Evolutionary conservation across 2,113 vertebrate species (phyloP).

Genomic region (Zootoca vivipara): DNA sequence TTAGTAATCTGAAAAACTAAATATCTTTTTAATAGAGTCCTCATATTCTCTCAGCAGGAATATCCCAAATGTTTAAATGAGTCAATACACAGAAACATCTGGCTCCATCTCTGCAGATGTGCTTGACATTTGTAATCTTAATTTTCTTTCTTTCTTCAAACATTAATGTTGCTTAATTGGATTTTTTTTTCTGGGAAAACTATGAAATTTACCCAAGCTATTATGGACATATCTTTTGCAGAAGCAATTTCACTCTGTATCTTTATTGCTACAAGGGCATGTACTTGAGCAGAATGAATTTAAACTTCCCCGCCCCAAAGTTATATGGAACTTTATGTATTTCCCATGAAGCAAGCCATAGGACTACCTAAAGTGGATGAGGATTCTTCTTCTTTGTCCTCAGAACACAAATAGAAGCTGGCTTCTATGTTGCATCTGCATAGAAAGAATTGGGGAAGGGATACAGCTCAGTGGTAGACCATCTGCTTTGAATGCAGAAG

Average conservation of each 20-base stretch:
- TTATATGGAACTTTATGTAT: neutral
- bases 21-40: neutral
- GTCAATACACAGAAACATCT: constrained; percentile 50
- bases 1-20: neutral
- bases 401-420: neutral
- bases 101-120: constrained; percentile 53
- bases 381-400: neutral
- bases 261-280: constrained; percentile 62
- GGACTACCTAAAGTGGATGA: neutral
- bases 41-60: constrained; percentile 30
- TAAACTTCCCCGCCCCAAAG: neutral
- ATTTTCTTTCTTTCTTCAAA: constrained; percentile 58
- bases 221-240: constrained; percentile 69
- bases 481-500: no score
- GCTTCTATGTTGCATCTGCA: neutral
- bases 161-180: constrained; percentile 66
- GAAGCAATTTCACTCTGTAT: constrained; percentile 62
- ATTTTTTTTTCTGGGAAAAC: constrained; percentile 64
- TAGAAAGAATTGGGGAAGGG: neutral
- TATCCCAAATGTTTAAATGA: constrained; percentile 34
- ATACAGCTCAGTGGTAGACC: no score
- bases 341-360: neutral
- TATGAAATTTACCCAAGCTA: constrained; percentile 72
- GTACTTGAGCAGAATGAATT: constrained; percentile 41
- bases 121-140: constrained; percentile 60